Evolutionary conservation across 2,888 invertebrate species (phyloP).

Genomic region (Ischnura elegans): DNA sequence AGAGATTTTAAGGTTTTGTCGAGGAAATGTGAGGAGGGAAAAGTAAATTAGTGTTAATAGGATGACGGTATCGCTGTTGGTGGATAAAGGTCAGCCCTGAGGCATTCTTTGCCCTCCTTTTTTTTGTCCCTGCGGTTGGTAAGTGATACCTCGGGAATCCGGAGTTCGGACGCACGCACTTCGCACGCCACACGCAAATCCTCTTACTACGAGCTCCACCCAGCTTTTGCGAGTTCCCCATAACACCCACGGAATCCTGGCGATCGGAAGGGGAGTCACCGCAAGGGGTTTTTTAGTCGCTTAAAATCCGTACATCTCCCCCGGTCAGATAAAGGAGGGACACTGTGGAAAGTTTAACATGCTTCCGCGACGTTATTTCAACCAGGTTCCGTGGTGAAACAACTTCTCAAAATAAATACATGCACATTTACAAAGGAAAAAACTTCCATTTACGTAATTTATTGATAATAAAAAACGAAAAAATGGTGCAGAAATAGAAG

Average conservation of each 20-base stretch:
- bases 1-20: not conserved
- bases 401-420: too few relatives aligned
- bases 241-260: not conserved
- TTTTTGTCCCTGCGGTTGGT: not conserved
- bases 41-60: conserved; percentile 62
- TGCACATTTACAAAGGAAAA: too few relatives aligned
- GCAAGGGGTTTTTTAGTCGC: not conserved
- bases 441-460: too few relatives aligned
- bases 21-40: conserved; percentile 28
- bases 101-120: not conserved
- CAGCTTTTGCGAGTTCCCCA: not conserved
- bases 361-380: too few relatives aligned
- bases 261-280: not conserved
- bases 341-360: too few relatives aligned
- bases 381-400: too few relatives aligned
- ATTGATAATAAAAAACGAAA: too few relatives aligned
- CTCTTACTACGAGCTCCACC: conserved; percentile 40
- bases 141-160: conserved; percentile 14
- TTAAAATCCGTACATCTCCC: not conserved
- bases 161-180: not conserved
- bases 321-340: not conserved
- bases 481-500: too few relatives aligned
- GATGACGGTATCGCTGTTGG: conserved; percentile 56
- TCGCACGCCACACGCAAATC: not conserved
- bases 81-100: conserved; percentile 60